Evolutionary conservation across 2,113 vertebrate genomes (phyloP).

Genomic region (Nannospalax galili): DNA sequence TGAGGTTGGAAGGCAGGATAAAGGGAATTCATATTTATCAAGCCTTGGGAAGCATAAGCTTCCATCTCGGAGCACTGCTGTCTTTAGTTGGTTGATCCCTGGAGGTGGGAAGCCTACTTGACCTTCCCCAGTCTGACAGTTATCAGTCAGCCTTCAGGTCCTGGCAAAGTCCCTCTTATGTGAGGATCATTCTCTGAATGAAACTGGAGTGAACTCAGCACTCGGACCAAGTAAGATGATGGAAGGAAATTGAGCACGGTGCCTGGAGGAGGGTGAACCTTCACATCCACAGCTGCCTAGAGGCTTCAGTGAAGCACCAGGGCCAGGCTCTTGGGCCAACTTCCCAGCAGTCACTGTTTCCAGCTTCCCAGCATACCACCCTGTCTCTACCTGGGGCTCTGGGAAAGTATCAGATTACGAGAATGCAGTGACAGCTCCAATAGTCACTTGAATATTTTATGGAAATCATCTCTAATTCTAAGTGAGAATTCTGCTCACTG

Average conservation of each 20-base stretch:
- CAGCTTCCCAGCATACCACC: too few relatives aligned
- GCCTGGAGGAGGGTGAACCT: neutral
- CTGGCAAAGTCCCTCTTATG: neutral
- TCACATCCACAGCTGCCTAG: neutral
- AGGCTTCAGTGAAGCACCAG: neutral
- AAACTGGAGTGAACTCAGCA: neutral
- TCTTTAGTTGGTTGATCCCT: neutral
- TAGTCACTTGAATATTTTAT: neutral
- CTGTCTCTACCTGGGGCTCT: too few relatives aligned
- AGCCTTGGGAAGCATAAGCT: neutral
- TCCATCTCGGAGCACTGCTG: neutral
- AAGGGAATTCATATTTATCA: neutral
- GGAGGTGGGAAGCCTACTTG: too few relatives aligned
- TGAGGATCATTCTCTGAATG: too few relatives aligned
- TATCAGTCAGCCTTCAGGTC: neutral
- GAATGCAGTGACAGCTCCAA: neutral
- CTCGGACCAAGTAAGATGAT: neutral
- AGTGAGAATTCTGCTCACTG: neutral
- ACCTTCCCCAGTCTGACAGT: neutral
- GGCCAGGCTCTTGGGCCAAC: too few relatives aligned
- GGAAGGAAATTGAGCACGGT: accelerated
- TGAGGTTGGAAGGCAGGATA: neutral
- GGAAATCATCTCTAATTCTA: neutral
- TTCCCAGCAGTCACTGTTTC: neutral
- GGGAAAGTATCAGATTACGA: neutral